Evolutionary conservation across 2,888 invertebrate species (phyloP), one percentile per base, ranked within the genome.

Genomic region (Mesoligia furuncula): DNA sequence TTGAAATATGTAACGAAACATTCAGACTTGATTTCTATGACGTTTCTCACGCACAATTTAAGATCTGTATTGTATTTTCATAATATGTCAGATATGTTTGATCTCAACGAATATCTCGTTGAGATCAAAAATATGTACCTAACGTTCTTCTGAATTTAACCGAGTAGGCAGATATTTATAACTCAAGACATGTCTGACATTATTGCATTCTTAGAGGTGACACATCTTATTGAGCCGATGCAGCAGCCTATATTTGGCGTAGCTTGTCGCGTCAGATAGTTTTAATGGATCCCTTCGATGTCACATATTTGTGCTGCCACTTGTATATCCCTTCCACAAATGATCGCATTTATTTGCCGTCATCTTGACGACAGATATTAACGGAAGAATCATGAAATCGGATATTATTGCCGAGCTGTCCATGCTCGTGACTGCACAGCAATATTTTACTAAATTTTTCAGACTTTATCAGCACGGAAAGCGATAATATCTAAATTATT

Each of bases 401-500:
- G 36, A 62, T 62, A 62, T 62, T 31, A 9, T 36, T 62, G 31
- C 61, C 20, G 4, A 62, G 31, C 61, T 36, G 61, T 62, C 31
- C 61, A 61, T 27, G 36, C 9, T 20, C 9, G 20, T 62, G 61
- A 4, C 20, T 36, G 9, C 13, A 68, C 11, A 62, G n/a, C 39
- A 42, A 61, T 66, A 72, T 79, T 81, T 66, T 39, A 57, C 39
- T 45, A 57, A 51, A 78, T 79, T 17, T 39, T 8, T 61, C n/a
- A 39, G 57, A 51, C 64, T 79, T 67, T 72, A 85, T 82, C 57
- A 77, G 57, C 31, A 66, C 61, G 57, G 24, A 73, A 73, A 74
- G 64, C 80, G 75, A 88, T 84, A 85, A 84, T 77, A 81, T 83
- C 81, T 75, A 76, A 83, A 87, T 83, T 78, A 67, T 80, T 88